phyloP scores from a whole-genome alignment of 2,113 vertebrate species.

The Probosciger aterrimus region DNA sequence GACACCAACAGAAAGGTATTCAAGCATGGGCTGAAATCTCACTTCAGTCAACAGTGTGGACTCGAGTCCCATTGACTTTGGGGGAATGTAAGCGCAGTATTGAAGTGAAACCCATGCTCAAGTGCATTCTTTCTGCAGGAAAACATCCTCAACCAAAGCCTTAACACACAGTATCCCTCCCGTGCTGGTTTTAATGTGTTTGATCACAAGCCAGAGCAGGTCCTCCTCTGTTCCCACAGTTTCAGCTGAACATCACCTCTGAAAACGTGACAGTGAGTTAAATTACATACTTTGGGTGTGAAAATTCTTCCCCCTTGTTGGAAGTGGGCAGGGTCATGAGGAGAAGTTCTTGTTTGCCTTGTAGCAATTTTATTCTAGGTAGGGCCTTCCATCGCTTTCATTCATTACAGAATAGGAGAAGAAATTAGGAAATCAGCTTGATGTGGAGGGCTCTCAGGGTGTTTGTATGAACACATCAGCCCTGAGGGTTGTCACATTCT shows the following conservation, averaged over 20 bases:
- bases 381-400: neutral
- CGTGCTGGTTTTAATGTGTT: neutral
- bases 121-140: conserved; percentile 31
- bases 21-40: conserved; percentile 11
- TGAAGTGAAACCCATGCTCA: neutral
- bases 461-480: neutral
- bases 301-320: neutral
- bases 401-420: neutral
- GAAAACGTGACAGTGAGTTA: neutral
- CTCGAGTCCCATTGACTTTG: conserved; percentile 21
- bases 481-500: neutral
- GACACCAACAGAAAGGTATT: conserved; percentile 49
- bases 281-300: neutral
- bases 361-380: neutral
- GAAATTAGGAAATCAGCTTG: neutral
- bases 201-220: neutral
- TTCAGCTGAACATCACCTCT: neutral
- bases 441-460: neutral
- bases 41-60: neutral
- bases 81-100: neutral
- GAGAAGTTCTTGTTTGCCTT: neutral
- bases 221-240: neutral
- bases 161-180: neutral
- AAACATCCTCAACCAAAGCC: neutral
- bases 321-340: neutral